Percentiles rank a stretch among this genome's conserved stretches.
Conservation (phyloP, 2,888 invertebrate genomes). For the Hypena proboscidalis region DNA sequence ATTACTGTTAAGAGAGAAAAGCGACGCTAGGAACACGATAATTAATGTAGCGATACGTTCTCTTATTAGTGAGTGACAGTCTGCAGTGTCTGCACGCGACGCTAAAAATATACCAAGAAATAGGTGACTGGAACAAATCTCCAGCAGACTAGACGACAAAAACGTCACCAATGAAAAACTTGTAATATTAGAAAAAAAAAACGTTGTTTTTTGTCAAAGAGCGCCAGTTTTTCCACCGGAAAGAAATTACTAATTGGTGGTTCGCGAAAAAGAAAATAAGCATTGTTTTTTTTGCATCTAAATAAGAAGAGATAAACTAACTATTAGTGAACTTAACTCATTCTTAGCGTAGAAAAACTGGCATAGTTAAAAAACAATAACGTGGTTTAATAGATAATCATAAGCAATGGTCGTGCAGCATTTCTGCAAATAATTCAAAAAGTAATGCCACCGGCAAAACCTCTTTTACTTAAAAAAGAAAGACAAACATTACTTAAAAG, state of each 20-base stretch:
- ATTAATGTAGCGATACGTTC: constrained; percentile 52
- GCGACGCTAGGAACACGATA: constrained; percentile 42
- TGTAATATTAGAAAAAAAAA: constrained; percentile 24
- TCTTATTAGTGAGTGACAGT: constrained; percentile 48
- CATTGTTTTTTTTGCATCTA: too few species aligned
- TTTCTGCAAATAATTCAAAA: constrained; percentile 9
- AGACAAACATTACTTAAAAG: neutral
- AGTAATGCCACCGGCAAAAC: constrained; percentile 7
- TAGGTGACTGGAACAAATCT: constrained; percentile 56
- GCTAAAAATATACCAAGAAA: constrained; percentile 53
- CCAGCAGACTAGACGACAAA: constrained; percentile 31
- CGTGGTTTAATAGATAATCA: too few species aligned
- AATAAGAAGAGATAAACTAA: too few species aligned
- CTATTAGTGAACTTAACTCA: too few species aligned
- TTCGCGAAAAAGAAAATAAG: too few species aligned
- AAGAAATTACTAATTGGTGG: neutral
- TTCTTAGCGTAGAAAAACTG: constrained; percentile 3
- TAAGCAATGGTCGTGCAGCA: neutral
- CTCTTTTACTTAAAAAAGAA: neutral
- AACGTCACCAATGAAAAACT: constrained; percentile 18
- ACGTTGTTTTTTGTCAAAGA: constrained; percentile 19
- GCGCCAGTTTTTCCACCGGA: constrained; percentile 6
- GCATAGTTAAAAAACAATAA: constrained; percentile 7
- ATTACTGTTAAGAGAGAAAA: constrained; percentile 50
- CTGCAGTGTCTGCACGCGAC: constrained; percentile 52